These are phyloP conservation scores for Coenonympha arcania DNA, from an alignment of 2,888 invertebrate species.

Conservation along the genomic window DNA sequence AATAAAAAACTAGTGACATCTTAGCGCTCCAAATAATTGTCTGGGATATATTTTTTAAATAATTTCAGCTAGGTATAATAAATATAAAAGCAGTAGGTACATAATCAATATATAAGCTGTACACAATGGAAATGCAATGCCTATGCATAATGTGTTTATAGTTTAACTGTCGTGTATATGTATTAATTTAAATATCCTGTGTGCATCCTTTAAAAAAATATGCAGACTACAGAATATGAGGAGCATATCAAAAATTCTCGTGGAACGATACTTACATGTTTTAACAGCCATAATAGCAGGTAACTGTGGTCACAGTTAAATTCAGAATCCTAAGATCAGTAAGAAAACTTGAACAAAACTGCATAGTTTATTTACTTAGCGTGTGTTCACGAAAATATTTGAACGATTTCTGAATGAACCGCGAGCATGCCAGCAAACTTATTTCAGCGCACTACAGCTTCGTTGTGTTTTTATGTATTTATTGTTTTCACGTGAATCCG, in stretches of 20 bases:
- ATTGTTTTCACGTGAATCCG: neutral
- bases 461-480: neutral
- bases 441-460: neutral
- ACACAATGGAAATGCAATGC: too few relatives aligned
- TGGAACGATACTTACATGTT: constrained; percentile 20
- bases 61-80: too few relatives aligned
- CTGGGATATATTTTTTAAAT: neutral
- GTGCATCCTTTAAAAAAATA: too few relatives aligned
- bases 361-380: neutral
- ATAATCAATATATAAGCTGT: too few relatives aligned
- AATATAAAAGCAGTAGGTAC: too few relatives aligned
- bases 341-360: constrained; percentile 7
- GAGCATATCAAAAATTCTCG: too few relatives aligned
- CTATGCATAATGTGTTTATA: too few relatives aligned
- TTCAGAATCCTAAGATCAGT: constrained; percentile 5
- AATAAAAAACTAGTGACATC: neutral
- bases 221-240: too few relatives aligned
- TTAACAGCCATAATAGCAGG: constrained; percentile 21
- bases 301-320: constrained; percentile 1
- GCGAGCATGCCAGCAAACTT: neutral
- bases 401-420: neutral
- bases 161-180: too few relatives aligned
- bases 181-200: too few relatives aligned
- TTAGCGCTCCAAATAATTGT: neutral
- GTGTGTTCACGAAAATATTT: neutral